Evolutionary conservation across 1,140 invertebrate genomes (phyloP), one percentile per base, ranked within the genome.

Genomic region (Brachionus sp.): DNA sequence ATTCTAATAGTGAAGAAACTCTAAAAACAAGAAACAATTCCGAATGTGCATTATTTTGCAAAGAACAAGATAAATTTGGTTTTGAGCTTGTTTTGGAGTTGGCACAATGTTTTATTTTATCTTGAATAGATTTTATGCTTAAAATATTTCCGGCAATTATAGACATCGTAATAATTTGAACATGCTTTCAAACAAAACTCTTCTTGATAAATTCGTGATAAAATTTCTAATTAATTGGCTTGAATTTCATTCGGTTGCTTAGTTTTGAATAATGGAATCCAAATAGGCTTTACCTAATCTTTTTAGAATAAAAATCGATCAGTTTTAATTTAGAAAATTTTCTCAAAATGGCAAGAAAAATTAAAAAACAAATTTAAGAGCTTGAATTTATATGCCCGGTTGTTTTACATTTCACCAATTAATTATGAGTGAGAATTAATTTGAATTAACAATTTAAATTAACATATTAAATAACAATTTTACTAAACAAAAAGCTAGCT

Each of bases 391-490:
- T 70, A 70, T 70, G 66, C 33, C 35, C 66, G 66, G 66, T 39
- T 70, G n/a, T 70, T 70, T 70, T 70, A 70, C 66, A 70, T 70
- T 70, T 70, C 37, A n/a, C 37, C 50, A 7, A 57, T 57, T 39
- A 29, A 70, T 39, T 16, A 70, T 66, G 64, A 66, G 29, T 37
- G n/a, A 70, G n/a, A 70, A 9, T 39, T 37, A 39, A 16, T 70
- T 70, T 37, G 37, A 70, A 70, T 39, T 70, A 16, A 39, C 33
- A 70, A 70, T 70, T 35, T 37, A 70, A 70, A 70, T 70, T 70
- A 70, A 39, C 66, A 70, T 70, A 37, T 70, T 42, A 39, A 70
- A 70, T 39, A 70, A 70, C 33, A 66, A 66, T 57, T 57, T 57
- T 19, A 19, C 50, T 57, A n/a, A 57, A 57, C 50, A 57, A 57